Base-by-base conservation (phyloP, 2,888 invertebrate genomes). In the Mechanitis mazaeus region DNA sequence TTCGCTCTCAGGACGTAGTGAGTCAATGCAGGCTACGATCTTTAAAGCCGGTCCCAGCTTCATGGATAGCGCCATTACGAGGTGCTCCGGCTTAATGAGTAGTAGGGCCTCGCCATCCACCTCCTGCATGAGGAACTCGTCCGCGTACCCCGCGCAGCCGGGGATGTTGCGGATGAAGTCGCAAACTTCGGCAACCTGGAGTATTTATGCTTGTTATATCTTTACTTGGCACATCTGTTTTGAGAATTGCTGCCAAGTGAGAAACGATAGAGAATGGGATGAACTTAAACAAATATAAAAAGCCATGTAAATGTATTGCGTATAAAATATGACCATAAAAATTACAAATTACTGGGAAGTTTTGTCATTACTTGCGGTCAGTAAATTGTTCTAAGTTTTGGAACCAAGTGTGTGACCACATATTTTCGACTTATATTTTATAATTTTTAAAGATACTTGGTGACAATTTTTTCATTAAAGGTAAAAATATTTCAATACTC, bases 41-140 rank as follows among this genome's bases (percentile, higher is more conserved):
- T 98, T 98, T 59, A 98, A 91, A 1, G 98, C 98, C 0, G 98
- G 98, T 0, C 98, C 98, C 31, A 98, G 92, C 79, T 98, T 98
- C 94, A 98, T 98, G 63, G 94, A 95, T 92, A 98, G 96, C 6
- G 97, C 96, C 69, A 95, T 95, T 88, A 98, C 98, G 42, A 98
- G 91, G 84, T 98, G 98, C 76, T 98, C 98, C 69, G 97, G 97
- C 75, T 97, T 96, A 58, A 98, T 93, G 59, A 98, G 90, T 87
- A 98, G 92, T 64, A 98, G 86, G 0, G 98, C 98, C 78, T 98
- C 97, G 0, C 98, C 98, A 76, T 98, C 98, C 72, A 98, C 98
- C 85, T 98, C 98, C 84, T 98, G 98, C 75, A 95, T 94, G 11
- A 95, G 93, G 87, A 98, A 98, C 79, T 98, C 98, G 76, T 98